These are phyloP conservation scores for Megathymus violae DNA, from an alignment of 1,140 invertebrate species.

Conservation along the genomic window DNA sequence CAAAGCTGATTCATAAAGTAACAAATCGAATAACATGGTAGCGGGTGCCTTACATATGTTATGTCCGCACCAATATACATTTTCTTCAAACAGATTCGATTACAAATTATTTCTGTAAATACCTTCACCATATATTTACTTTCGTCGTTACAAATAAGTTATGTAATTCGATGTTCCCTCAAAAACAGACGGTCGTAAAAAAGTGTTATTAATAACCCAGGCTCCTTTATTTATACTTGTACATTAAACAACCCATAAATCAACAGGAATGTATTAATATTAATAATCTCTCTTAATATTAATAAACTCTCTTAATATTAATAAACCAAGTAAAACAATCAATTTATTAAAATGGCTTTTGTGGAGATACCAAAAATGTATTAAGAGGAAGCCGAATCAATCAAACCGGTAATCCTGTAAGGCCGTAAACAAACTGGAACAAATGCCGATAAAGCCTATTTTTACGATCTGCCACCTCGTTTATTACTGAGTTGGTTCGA, in stretches of 20 bases:
- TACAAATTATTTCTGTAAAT: conserved; percentile 57
- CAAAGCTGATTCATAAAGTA: conserved; percentile 21
- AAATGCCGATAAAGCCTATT: conserved; percentile 65
- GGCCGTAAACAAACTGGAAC: conserved; percentile 71
- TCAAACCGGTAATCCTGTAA: conserved; percentile 68
- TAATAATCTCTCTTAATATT: no score
- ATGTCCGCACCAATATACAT: conserved; percentile 70
- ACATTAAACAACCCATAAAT: no score
- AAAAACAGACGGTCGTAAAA: no score
- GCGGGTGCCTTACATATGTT: conserved; percentile 70
- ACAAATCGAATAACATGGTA: conserved; percentile 52
- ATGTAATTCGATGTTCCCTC: background rate
- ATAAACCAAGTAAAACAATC: no score
- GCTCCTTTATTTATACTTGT: no score
- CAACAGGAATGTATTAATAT: no score
- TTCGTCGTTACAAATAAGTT: conserved; percentile 19
- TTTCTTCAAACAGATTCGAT: conserved; percentile 63
- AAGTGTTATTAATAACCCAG: background rate
- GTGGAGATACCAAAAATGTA: conserved; percentile 59
- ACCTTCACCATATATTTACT: conserved; percentile 35
- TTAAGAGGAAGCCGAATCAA: conserved; percentile 69
- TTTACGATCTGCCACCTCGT: conserved; percentile 79
- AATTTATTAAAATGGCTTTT: no score
- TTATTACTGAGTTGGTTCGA: conserved; percentile 59
- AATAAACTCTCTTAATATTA: no score